Evolutionary conservation across 2,797 vertebrate genomes (phyloP), one percentile per base, ranked within the genome.

Genomic region (Amblyraja radiata): DNA sequence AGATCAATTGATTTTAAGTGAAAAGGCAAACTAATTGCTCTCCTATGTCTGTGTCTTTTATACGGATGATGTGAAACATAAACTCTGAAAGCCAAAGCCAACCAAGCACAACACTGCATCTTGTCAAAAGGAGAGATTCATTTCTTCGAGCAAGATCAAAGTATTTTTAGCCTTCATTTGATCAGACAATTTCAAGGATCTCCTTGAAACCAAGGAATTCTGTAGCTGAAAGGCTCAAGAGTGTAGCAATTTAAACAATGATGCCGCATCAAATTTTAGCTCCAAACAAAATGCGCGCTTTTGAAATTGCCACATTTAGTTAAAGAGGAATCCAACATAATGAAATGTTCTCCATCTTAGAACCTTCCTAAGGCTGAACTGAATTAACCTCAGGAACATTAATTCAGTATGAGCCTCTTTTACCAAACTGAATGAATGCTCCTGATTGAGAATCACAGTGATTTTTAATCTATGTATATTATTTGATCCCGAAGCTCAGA

Each of bases 1-100:
- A 92, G 23, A 76, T 58, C 90, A 92, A 92, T 92, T 76, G 71
- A 92, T 92, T 76, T 76, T 76, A 76, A 92, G 90, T 92, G 71
- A 92, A 76, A 92, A 92, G 90, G 14, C 90, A 92, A 92, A 76
- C 71, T 76, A 92, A 92, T 92, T 76, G 46, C 90, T 58, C 90
- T 76, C 71, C 9, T 54, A 46, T 8, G 32, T 36, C 88, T 39
- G 88, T 36, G 36, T 92, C 90, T 92, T 92, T 92, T 76, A 25
- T 46, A 74, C 25, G 36, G 90, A 73, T n/a, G 28, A 54, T 39
- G 39, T 7, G 73, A 92, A 76, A 54, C 11, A 54, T 74, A 39
- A 91, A 74, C 39, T 11, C 23, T 74, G 90, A 76, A 28, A 76
- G 25, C 36, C 25, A 74, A 92, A 76, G 25, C 71, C 68, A 92